Base-by-base conservation (phyloP, 2,113 vertebrate species). In the Camelus bactrianus region DNA sequence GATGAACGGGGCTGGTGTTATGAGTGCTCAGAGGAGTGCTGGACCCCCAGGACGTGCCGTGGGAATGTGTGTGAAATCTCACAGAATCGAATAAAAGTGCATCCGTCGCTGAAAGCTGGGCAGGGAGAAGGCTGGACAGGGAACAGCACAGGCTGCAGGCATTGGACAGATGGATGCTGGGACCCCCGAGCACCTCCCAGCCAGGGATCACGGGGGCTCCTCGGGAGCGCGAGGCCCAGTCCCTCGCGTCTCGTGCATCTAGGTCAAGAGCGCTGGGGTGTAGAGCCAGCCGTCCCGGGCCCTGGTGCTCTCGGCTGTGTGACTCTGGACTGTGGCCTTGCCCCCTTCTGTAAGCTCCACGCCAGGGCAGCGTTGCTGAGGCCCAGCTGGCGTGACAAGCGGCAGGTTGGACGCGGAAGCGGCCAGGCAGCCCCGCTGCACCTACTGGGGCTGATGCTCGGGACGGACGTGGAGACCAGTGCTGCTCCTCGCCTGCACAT, bases 31-130 rank as follows among this genome's bases (percentile, higher is more conserved):
- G 32, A 11, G 30, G 50, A 65, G 38, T 30, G 32, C 38, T 60
- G 14, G 70, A 64, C 32, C 50, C 70, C n/a, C 62, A 84, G 70
- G 19, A 67, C 22, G 9, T 13, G 12, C 58, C 35, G 35, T 16
- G 4, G 10, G 32, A 4, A 17, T 5, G 32, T 73, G n/a, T 17
- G 24, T 13, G 50, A n/a, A 17, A 56, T 46, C 48, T 38, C 69
- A 22, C 4, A 2, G 20, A 50, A 46, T 76, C 24, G 10, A 30
- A 38, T 56, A 84, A 58, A 83, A 54, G 38, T 30, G 14, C 22
- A 0, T 19, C 30, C 10, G 2, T 14, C 35, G 12, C 73, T 6
- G 22, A 52, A 38, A 42, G n/a, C 6, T 0, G 12, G 64, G 30
- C 24, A 26, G 20, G 22, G 75, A 77, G 20, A 54, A 35, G 52